A percentile compares a stretch with the other conserved stretches of the same genome.
These are phyloP conservation scores for Callimorpha dominula DNA, from an alignment of 2,888 invertebrate genomes.

Conservation along the genomic window DNA sequence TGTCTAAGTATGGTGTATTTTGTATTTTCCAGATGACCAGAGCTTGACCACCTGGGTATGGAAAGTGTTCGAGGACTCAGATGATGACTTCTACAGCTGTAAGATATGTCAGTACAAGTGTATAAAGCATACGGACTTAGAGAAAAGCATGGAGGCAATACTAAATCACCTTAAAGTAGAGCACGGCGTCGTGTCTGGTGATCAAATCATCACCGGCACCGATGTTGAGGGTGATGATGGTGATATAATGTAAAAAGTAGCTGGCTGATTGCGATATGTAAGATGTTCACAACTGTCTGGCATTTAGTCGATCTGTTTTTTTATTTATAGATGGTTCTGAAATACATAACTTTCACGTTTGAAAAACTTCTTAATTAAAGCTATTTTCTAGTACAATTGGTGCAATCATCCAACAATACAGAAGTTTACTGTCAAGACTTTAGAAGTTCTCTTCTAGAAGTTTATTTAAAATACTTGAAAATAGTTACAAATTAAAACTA, in stretches of 20 bases:
- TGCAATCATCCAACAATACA: neutral
- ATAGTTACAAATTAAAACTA: neutral
- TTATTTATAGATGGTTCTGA: neutral
- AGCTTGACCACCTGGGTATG: conserved; percentile 70
- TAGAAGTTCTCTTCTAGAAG: neutral
- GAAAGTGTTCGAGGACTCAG: conserved; percentile 75
- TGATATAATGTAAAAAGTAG: neutral
- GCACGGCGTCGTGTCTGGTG: conserved; percentile 78
- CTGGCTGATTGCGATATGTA: neutral
- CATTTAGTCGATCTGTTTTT: neutral
- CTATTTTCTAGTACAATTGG: neutral
- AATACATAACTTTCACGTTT: neutral
- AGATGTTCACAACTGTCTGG: neutral
- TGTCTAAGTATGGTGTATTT: neutral
- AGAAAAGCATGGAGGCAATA: conserved; percentile 64
- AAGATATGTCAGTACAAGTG: conserved; percentile 78
- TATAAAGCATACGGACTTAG: conserved; percentile 60
- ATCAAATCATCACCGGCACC: conserved; percentile 76
- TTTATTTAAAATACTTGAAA: neutral
- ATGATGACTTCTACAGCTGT: conserved; percentile 71
- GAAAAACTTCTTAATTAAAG: neutral
- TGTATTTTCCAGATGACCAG: conserved; percentile 62
- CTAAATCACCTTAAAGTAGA: conserved; percentile 71
- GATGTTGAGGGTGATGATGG: conserved; percentile 57
- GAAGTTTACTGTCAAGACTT: neutral